These are phyloP conservation scores for Sakesphorus luctuosus DNA, from an alignment of 2,113 vertebrate genomes.

Conservation along the genomic window DNA sequence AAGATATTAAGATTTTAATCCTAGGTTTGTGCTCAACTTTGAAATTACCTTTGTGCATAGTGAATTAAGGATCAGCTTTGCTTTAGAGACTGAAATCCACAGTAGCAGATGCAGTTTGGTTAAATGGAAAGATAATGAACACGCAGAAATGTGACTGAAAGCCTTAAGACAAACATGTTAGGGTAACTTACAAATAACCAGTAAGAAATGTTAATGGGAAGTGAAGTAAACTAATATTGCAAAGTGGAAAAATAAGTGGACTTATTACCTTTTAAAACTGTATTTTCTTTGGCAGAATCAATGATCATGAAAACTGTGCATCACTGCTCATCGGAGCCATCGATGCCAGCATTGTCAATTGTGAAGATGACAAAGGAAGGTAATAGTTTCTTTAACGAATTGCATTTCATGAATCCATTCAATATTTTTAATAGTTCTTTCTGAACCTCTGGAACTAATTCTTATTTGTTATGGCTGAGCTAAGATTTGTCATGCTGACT, in stretches of 20 bases:
- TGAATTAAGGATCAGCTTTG: background rate
- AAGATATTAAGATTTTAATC: background rate
- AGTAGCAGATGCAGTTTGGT: background rate
- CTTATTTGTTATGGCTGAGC: background rate
- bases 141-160: background rate
- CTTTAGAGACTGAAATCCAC: background rate
- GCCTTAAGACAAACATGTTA: background rate
- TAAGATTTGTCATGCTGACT: background rate
- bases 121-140: background rate
- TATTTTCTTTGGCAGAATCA: slow-evolving; percentile 80
- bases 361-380: slow-evolving; percentile 91
- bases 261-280: background rate
- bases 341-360: slow-evolving; percentile 87
- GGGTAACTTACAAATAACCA: background rate
- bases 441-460: background rate
- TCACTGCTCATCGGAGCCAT: slow-evolving; percentile 90
- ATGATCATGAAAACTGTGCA: slow-evolving; percentile 92
- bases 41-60: background rate
- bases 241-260: background rate
- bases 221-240: background rate
- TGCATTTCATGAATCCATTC: background rate
- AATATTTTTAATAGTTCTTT: background rate
- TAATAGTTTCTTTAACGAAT: slow-evolving; percentile 47
- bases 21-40: background rate
- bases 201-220: background rate